Evolutionary conservation across 2,797 vertebrate species (phyloP), one percentile per base, ranked within the genome.

Genomic region (Novumbra hubbsi): DNA sequence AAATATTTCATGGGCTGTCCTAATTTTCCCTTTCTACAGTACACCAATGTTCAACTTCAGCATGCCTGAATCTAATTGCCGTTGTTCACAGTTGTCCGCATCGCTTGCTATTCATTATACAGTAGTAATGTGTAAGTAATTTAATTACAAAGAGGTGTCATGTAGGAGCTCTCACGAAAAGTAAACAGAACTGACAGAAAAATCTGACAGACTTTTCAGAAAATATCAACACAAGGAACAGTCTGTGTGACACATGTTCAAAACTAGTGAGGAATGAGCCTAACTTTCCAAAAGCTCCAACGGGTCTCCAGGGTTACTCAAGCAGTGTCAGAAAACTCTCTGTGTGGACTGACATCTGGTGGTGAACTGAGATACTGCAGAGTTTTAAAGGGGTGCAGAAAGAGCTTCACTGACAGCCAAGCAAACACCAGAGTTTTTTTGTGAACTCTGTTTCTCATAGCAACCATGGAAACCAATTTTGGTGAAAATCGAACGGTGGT

Each of bases 261-360:
- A 87, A 78, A 80, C 66, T 16, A 32, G 60, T 77, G 41, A 80
- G 84, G 78, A 84, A 83, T 89, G 85, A 88, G 83, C 57, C 85
- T 86, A 68, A 76, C 90, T 91, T 91, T 90, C 90, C 87, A 90
- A 76, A 77, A 71, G 75, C 74, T 70, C 72, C 16, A 74, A 80
- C 16, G 74, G 69, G 79, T 78, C 78, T 78, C 63, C 55, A 72
- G 66, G 68, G 75, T 52, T 68, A 81, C 65, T 30, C 21, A 38
- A 71, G 32, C 41, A 12, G 71, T 70, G 15, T 24, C 15, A 27
- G 15, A 14, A 70, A 34, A 30, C 14, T 16, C 71, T 41, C 77
- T 48, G 63, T n/a, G 76, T 3, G 73, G 78, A 80, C 81, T 74
- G 90, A 84, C 92, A 84, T 77, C 92, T 90, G 76, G 83, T 92